Evolutionary conservation across 1,140 invertebrate genomes (phyloP), one percentile per base, ranked within the genome.

Genomic region (Drosophila lacertosa): DNA sequence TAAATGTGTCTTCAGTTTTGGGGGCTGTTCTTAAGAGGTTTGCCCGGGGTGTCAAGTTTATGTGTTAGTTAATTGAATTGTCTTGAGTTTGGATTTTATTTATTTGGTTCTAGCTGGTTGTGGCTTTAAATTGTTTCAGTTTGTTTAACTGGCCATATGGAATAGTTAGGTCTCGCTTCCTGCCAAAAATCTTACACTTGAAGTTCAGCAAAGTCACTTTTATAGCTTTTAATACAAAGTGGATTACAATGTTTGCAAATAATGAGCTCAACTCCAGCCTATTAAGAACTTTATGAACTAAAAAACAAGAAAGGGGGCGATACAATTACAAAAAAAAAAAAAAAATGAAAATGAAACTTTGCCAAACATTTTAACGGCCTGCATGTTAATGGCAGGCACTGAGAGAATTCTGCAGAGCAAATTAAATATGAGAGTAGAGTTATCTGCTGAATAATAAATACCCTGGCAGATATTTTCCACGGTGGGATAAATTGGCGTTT

Each of bases 41-140:
- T 53, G 70, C 57, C 20, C 10, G 62, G 57, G 67, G 72, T 83
- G 71, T 80, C 72, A 80, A 76, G 75, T 84, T 84, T 79, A 84
- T 84, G 76, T 79, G 80, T 58, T 83, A 63, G 66, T 79, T 79
- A 83, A 83, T 83, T 84, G 80, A 84, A 84, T 83, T 83, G 80
- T 76, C 72, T 73, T 44, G 62, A 84, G 75, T 67, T 77, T 79
- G 55, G 63, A 53, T 24, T 48, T 53, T 60, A 62, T 60, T 44
- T 40, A 26, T 54, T 54, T 51, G 40, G 20, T 22, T 47, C 48
- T 48, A n/a, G 15, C 48, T 68, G 45, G 72, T 65, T 39, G 59
- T 66, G 63, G 54, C 50, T 69, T 74, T 37, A 64, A 57, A 65
- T 20, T 44, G 47, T 13, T 48, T 39, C 11, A 13, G 7, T 16